phyloP scores from a whole-genome alignment of 2,797 vertebrate genomes.

The Fundulus diaphanus region DNA sequence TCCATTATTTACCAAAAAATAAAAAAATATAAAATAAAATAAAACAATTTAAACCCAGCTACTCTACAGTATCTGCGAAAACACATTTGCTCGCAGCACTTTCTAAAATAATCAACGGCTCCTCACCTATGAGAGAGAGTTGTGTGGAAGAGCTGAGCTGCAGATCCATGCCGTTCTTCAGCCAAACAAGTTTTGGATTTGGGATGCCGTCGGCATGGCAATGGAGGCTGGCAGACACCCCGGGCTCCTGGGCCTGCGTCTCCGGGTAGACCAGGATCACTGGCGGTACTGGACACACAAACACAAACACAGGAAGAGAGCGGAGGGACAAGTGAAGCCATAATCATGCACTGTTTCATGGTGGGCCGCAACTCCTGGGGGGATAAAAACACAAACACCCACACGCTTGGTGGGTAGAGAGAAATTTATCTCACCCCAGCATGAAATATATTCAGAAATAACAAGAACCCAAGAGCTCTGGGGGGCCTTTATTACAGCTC shows the following conservation, averaged over 20 bases:
- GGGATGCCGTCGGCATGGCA: constrained; percentile 96
- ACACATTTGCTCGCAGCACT: constrained; percentile 6
- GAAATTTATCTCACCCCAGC: constrained; percentile 63
- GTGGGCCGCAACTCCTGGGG: constrained; percentile 55
- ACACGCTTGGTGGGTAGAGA: constrained; percentile 49
- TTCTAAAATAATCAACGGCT: constrained; percentile 16
- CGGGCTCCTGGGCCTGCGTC: constrained; percentile 95
- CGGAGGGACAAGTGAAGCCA: constrained; percentile 53
- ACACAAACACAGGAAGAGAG: constrained; percentile 54
- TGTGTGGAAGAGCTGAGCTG: constrained; percentile 88
- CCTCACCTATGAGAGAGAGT: constrained; percentile 89
- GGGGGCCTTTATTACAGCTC: constrained; percentile 55
- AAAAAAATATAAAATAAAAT: background rate
- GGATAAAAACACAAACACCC: constrained; percentile 52
- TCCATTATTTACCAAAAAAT: background rate
- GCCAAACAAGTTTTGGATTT: constrained; percentile 91
- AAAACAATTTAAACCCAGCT: no score
- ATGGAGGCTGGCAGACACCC: constrained; percentile 88
- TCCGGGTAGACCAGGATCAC: constrained; percentile 97
- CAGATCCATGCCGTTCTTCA: constrained; percentile 95
- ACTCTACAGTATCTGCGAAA: background rate
- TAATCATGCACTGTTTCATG: constrained; percentile 69
- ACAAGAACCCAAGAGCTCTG: constrained; percentile 65
- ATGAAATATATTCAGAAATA: constrained; percentile 71
- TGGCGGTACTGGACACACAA: constrained; percentile 86